These are phyloP conservation scores for Daktulosphaira vitifoliae DNA, from an alignment of 1,140 invertebrate species.

Conservation along the genomic window DNA sequence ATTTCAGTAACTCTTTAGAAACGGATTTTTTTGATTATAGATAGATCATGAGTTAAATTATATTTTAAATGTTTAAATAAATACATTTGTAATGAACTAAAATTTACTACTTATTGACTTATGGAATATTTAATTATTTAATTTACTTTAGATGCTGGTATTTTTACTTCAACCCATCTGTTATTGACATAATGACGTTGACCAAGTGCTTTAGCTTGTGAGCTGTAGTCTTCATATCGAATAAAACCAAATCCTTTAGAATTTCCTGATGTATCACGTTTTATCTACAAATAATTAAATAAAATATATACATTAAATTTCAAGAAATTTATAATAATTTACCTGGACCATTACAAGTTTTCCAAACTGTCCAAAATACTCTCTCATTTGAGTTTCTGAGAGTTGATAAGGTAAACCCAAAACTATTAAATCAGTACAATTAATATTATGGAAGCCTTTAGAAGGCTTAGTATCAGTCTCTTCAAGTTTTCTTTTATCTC, in stretches of 20 bases:
- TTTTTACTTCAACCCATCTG: conserved; percentile 71
- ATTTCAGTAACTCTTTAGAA: too few relatives aligned
- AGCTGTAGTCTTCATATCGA: conserved; percentile 61
- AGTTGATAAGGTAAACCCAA: conserved; percentile 96
- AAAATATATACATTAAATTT: neutral
- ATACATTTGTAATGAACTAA: too few relatives aligned
- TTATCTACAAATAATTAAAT: conserved; percentile 56
- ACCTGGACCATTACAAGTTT: conserved; percentile 95
- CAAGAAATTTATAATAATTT: conserved; percentile 39
- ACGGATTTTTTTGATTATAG: too few relatives aligned
- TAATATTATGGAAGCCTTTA: conserved; percentile 83
- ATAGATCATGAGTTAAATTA: too few relatives aligned
- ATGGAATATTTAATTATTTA: neutral
- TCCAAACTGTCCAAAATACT: conserved; percentile 93
- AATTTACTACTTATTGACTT: too few relatives aligned
- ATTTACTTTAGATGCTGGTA: conserved; percentile 58
- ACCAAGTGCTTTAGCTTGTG: conserved; percentile 54
- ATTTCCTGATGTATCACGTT: conserved; percentile 61
- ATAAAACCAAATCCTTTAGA: conserved; percentile 81
- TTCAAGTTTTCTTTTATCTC: conserved; percentile 92
- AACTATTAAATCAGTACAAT: conserved; percentile 94
- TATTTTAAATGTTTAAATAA: too few relatives aligned
- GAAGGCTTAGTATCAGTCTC: conserved; percentile 84
- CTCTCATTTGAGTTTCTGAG: conserved; percentile 84
- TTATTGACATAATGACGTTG: conserved; percentile 69